These are phyloP conservation scores for Hypothenemus hampei DNA, from an alignment of 1,140 invertebrate species.

Conservation along the genomic window DNA sequence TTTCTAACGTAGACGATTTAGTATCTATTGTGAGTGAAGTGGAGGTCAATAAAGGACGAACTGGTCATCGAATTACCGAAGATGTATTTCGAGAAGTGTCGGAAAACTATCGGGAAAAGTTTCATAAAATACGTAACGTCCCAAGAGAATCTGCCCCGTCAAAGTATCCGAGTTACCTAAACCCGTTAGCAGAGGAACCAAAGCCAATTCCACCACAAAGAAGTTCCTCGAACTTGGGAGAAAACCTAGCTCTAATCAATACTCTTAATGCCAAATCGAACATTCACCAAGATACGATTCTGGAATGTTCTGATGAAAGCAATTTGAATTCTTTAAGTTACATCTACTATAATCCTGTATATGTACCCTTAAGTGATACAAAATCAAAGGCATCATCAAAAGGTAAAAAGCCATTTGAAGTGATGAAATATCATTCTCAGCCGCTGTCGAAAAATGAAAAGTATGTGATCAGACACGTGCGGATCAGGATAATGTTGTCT, in stretches of 20 bases:
- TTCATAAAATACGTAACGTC: constrained; percentile 1
- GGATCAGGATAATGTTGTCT: constrained; percentile 42
- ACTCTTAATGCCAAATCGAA: constrained; percentile 39
- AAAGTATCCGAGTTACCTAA: constrained; percentile 1
- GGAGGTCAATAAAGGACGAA: not conserved
- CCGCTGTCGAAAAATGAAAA: constrained; percentile 35
- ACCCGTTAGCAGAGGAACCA: not conserved
- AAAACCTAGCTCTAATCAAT: constrained; percentile 36
- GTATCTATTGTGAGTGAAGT: constrained; percentile 30
- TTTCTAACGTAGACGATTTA: constrained; percentile 38
- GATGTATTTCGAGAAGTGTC: not conserved
- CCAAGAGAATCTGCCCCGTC: not conserved
- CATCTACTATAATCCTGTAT: constrained; percentile 42
- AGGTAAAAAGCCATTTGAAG: not conserved
- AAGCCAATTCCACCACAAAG: not conserved
- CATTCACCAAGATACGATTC: constrained; percentile 40
- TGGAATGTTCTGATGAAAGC: constrained; percentile 42
- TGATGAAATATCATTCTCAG: not conserved
- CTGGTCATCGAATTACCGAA: not conserved
- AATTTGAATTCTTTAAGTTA: constrained; percentile 32
- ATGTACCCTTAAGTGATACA: constrained; percentile 20
- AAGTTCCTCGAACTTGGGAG: constrained; percentile 22
- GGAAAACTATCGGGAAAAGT: not conserved
- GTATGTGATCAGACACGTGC: constrained; percentile 42
- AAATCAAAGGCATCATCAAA: not conserved